These are phyloP conservation scores for Saccopteryx bilineata DNA, from an alignment of 2,113 vertebrate species.

Conservation along the genomic window DNA sequence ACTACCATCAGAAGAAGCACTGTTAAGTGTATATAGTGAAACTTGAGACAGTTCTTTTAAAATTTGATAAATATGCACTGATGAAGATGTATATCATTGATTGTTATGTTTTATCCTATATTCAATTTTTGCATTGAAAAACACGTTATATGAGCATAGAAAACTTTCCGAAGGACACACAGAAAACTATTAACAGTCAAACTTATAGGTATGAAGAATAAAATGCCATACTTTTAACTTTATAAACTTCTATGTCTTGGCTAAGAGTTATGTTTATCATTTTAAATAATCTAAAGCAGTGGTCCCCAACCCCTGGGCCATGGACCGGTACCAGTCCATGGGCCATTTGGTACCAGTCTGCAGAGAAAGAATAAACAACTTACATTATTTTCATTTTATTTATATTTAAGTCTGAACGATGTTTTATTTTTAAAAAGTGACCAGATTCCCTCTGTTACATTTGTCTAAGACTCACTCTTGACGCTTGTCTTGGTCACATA, in stretches of 20 bases:
- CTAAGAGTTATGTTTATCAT: neutral
- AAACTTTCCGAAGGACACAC: neutral
- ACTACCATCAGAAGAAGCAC: neutral
- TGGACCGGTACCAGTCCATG: too few species aligned
- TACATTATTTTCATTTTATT: too few species aligned
- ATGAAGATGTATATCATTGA: neutral
- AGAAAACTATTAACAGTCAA: neutral
- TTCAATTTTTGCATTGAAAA: slow-evolving; percentile 32
- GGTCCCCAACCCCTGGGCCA: too few species aligned
- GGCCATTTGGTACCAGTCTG: too few species aligned
- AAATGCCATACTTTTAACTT: slow-evolving; percentile 20
- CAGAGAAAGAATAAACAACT: too few species aligned
- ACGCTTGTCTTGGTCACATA: too few species aligned
- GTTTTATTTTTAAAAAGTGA: too few species aligned
- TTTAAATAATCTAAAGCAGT: neutral
- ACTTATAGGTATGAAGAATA: neutral
- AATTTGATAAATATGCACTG: neutral
- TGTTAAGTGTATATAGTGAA: slow-evolving; percentile 22
- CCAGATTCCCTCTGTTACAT: too few species aligned
- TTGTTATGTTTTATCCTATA: neutral
- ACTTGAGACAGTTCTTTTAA: neutral
- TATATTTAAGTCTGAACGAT: too few species aligned
- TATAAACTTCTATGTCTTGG: neutral
- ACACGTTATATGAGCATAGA: neutral
- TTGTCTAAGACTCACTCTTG: too few species aligned